Percentiles rank a stretch among this genome's conserved stretches.
Conservation (phyloP, 2,113 vertebrate genomes). For the Ciconia stormi region DNA sequence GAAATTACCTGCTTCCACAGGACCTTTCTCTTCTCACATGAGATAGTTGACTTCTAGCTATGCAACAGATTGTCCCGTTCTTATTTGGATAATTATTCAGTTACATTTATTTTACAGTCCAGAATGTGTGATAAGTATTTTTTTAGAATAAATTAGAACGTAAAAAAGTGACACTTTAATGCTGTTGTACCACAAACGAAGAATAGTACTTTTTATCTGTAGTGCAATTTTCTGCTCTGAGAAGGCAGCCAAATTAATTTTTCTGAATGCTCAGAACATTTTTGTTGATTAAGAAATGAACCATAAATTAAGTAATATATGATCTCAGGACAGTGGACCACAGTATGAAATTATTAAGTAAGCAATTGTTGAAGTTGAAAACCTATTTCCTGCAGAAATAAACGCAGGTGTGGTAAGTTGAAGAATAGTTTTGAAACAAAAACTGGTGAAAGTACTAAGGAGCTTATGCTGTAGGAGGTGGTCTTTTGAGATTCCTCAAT, state of each 20-base stretch:
- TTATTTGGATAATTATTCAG: neutral
- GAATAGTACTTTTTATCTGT: neutral
- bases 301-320: neutral
- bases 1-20: neutral
- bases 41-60: neutral
- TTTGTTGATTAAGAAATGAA: neutral
- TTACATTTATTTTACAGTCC: neutral
- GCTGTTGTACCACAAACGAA: neutral
- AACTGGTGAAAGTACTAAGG: neutral
- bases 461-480: neutral
- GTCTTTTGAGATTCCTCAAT: neutral
- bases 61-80: neutral
- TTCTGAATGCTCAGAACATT: neutral
- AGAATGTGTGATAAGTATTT: neutral
- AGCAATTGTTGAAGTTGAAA: neutral
- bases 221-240: neutral
- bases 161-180: neutral
- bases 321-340: neutral
- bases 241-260: neutral
- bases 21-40: neutral
- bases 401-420: neutral
- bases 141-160: neutral
- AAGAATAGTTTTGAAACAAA: neutral
- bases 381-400: neutral
- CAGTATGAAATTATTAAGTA: neutral